Conservation (phyloP, 2,113 vertebrate species). For the Pachyramphus minor region DNA sequence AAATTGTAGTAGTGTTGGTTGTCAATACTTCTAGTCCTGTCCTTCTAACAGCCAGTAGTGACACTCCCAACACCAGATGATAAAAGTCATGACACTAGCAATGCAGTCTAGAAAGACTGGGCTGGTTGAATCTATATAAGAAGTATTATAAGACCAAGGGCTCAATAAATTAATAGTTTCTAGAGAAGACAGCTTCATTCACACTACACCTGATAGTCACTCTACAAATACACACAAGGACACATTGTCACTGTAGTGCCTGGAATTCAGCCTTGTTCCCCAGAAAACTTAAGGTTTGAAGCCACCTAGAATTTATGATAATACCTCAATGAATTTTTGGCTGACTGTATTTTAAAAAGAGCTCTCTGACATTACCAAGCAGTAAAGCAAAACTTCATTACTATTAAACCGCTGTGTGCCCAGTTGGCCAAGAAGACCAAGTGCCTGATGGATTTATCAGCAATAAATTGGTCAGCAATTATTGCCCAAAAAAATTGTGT, state of each 20-base stretch:
- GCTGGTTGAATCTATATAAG: not conserved
- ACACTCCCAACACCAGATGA: not conserved
- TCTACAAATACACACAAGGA: not conserved
- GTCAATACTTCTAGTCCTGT: not conserved
- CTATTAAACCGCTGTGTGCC: not conserved
- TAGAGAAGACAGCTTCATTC: not conserved
- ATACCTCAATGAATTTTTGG: not conserved
- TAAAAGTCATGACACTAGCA: not conserved
- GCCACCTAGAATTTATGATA: not conserved
- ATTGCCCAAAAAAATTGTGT: not conserved
- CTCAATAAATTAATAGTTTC: not conserved
- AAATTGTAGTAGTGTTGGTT: not conserved
- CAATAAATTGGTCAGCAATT: not conserved
- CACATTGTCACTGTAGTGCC: not conserved
- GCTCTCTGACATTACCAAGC: not conserved
- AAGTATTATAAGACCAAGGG: not conserved
- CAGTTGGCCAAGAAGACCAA: not conserved
- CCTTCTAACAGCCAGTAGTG: not conserved
- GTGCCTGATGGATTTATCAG: not conserved
- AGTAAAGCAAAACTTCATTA: not conserved
- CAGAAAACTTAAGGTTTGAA: not conserved
- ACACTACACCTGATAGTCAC: rapidly evolving
- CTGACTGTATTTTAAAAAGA: not conserved
- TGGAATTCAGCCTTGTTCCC: not conserved
- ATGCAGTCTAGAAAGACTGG: not conserved